Conservation (phyloP, 2,797 vertebrate genomes). For the Silurus lanzhouensis region DNA sequence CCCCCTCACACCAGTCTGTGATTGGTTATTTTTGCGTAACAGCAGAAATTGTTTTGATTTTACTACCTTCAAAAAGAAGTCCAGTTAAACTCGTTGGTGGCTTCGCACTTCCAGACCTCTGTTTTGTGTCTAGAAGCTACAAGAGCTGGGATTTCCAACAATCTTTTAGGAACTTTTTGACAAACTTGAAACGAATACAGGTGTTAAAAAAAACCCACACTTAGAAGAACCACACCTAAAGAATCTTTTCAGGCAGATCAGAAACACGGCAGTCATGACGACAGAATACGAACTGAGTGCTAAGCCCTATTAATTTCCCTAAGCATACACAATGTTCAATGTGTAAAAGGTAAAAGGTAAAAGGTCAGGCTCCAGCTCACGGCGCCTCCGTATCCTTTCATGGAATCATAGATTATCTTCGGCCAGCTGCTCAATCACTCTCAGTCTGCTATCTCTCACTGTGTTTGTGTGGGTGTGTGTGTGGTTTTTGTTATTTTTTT, state of each 20-base stretch:
- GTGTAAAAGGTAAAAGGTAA: slow-evolving; percentile 14
- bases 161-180: no score
- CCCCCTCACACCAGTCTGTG: background rate
- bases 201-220: no score
- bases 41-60: no score
- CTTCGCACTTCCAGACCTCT: no score
- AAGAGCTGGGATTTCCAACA: no score
- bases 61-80: no score
- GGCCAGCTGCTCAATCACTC: background rate
- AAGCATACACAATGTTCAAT: background rate
- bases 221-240: no score
- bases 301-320: background rate
- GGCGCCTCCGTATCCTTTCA: background rate
- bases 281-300: background rate
- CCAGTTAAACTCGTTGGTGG: no score
- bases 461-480: background rate
- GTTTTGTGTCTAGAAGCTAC: no score
- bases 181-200: no score
- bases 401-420: background rate
- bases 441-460: background rate
- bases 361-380: background rate
- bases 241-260: background rate
- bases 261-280: background rate
- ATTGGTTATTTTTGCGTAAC: background rate
- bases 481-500: background rate